Conservation (phyloP, 23 tunicate genomes). For the Ciona savignyi region DNA sequence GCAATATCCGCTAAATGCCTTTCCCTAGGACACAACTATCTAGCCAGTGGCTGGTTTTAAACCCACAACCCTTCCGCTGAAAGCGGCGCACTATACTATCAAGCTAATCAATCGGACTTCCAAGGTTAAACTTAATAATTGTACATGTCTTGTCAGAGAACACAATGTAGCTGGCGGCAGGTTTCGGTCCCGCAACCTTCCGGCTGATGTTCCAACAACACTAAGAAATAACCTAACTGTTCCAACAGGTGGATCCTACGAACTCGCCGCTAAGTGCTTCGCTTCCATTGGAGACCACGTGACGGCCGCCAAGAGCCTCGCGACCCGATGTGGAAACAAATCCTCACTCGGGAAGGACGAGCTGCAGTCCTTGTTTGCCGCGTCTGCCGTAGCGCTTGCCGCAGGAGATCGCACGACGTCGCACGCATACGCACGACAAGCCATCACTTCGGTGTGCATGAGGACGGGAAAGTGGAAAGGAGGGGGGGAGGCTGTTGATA, state of each 20-base stretch:
- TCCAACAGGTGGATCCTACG: conserved; percentile 57
- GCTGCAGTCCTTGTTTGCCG: conserved; percentile 39
- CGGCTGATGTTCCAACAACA: too few species aligned
- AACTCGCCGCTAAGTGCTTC: conserved; percentile 86
- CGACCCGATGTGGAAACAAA: conserved; percentile 34
- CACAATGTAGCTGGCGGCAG: too few species aligned
- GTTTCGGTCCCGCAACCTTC: too few species aligned
- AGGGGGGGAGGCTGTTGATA: conserved; percentile 22
- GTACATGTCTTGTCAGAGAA: too few species aligned
- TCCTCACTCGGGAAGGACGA: conserved; percentile 46
- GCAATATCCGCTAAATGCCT: too few species aligned
- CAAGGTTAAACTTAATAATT: too few species aligned
- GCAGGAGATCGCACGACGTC: conserved; percentile 9
- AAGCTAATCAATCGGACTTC: too few species aligned
- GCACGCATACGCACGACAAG: conserved; percentile 16
- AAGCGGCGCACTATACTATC: too few species aligned
- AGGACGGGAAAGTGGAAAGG: conserved; percentile 64
- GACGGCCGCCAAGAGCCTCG: conserved; percentile 37
- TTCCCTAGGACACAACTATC: too few species aligned
- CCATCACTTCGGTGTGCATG: conserved; percentile 32
- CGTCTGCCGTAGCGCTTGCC: conserved; percentile 21
- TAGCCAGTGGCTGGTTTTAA: too few species aligned
- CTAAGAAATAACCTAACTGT: too few species aligned
- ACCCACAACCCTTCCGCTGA: too few species aligned
- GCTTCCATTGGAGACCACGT: conserved; percentile 53